Conservation (phyloP, 2,797 vertebrate genomes). For the Alca torda region DNA sequence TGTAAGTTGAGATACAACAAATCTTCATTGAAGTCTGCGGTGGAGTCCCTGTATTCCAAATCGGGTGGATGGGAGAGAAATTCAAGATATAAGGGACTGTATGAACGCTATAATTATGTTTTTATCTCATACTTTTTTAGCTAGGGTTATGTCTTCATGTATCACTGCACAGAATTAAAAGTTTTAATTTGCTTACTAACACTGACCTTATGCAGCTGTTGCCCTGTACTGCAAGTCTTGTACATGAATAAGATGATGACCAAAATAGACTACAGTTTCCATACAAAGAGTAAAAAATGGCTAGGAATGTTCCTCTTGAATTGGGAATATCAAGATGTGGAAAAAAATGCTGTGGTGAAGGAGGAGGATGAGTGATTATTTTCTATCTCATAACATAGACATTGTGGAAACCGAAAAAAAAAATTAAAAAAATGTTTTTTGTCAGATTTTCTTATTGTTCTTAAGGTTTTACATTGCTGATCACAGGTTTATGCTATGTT, state of each 20-base stretch:
- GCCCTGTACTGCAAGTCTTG: not conserved
- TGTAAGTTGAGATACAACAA: not conserved
- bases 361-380: not conserved
- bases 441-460: not conserved
- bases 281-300: not conserved
- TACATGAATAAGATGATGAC: not conserved
- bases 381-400: not conserved
- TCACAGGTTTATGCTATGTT: not conserved
- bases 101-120: not conserved
- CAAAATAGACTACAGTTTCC: not conserved
- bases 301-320: not conserved
- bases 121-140: not conserved
- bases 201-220: not conserved
- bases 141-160: not conserved
- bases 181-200: not conserved
- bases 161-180: not conserved
- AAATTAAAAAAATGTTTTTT: not conserved
- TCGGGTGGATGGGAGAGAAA: not conserved
- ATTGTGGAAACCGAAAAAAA: not conserved
- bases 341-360: not conserved
- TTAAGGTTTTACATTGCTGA: not conserved
- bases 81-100: not conserved
- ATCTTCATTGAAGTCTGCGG: not conserved
- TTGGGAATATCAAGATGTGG: not conserved
- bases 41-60: not conserved